Conservation (phyloP, 2,888 invertebrate genomes). For the Nudaria mundana region DNA sequence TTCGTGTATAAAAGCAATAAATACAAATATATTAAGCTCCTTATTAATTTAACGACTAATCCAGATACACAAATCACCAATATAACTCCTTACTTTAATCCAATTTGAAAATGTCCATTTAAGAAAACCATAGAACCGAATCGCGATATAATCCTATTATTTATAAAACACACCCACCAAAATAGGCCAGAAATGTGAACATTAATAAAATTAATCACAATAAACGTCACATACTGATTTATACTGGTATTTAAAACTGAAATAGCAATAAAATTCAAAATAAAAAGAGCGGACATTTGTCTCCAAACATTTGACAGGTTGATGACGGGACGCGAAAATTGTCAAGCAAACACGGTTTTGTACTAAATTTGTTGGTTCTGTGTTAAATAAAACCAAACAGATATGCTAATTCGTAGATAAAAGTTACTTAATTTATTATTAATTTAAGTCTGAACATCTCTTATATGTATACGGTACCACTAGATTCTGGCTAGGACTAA, state of each 20-base stretch:
- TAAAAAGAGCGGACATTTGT: slow-evolving; percentile 19
- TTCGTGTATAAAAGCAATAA: background rate
- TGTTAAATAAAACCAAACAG: background rate
- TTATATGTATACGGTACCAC: too few relatives aligned
- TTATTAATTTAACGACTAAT: slow-evolving; percentile 1
- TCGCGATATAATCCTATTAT: slow-evolving; percentile 26
- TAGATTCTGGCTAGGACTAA: too few relatives aligned
- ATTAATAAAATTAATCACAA: slow-evolving; percentile 29
- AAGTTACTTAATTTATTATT: background rate
- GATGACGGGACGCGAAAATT: slow-evolving; percentile 28
- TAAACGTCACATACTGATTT: slow-evolving; percentile 30
- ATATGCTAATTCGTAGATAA: background rate
- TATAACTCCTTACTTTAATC: slow-evolving; percentile 6
- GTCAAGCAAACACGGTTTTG: slow-evolving; percentile 16
- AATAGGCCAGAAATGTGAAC: slow-evolving; percentile 19
- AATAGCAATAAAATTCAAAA: slow-evolving; percentile 25
- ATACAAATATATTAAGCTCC: slow-evolving; percentile 1
- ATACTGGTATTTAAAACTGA: slow-evolving; percentile 27
- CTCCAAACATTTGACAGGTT: slow-evolving; percentile 23
- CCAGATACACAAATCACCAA: slow-evolving; percentile 7
- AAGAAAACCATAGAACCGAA: slow-evolving; percentile 11
- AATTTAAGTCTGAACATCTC: too few relatives aligned
- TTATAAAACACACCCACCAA: slow-evolving; percentile 22
- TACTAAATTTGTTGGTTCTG: background rate
- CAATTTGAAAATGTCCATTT: slow-evolving; percentile 6